A percentile compares a stretch with the other conserved stretches of the same genome.
Conservation (phyloP, 1,140 invertebrate species). For the Drosophila sechellia region DNA sequence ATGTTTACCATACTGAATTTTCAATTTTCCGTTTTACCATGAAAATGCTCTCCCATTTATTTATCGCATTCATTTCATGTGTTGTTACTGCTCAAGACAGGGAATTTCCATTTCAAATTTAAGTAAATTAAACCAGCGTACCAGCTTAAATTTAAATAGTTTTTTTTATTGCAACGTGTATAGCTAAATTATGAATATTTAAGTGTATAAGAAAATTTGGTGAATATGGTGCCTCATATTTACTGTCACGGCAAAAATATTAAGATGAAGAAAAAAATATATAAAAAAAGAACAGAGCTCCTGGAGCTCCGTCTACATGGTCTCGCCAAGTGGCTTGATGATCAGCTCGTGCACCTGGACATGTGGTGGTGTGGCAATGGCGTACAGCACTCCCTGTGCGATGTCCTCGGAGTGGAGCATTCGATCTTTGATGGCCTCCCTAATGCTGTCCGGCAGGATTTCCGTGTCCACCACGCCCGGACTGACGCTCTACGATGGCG, state of each 20-base stretch:
- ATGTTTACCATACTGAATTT: conserved; percentile 16
- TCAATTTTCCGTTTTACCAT: conserved; percentile 15
- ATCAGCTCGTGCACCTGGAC: conserved; percentile 85
- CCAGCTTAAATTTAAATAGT: background rate
- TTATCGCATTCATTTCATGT: background rate
- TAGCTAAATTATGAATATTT: background rate
- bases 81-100: background rate
- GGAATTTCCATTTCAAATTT: background rate
- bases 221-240: background rate
- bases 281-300: background rate
- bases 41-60: conserved; percentile 2
- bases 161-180: background rate
- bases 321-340: conserved; percentile 75
- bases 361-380: conserved; percentile 85
- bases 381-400: conserved; percentile 85
- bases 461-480: conserved; percentile 87
- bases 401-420: conserved; percentile 85
- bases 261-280: conserved; percentile 2
- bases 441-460: conserved; percentile 78
- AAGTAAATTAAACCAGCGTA: background rate
- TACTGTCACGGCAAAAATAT: background rate
- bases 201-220: background rate
- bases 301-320: conserved; percentile 26
- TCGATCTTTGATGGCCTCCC: conserved; percentile 16
- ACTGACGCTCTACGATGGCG: conserved; percentile 85